A percentile compares a stretch with the other conserved stretches of the same genome.
These are phyloP conservation scores for Polymixis lichenea DNA, from an alignment of 2,888 invertebrate genomes.

Conservation along the genomic window DNA sequence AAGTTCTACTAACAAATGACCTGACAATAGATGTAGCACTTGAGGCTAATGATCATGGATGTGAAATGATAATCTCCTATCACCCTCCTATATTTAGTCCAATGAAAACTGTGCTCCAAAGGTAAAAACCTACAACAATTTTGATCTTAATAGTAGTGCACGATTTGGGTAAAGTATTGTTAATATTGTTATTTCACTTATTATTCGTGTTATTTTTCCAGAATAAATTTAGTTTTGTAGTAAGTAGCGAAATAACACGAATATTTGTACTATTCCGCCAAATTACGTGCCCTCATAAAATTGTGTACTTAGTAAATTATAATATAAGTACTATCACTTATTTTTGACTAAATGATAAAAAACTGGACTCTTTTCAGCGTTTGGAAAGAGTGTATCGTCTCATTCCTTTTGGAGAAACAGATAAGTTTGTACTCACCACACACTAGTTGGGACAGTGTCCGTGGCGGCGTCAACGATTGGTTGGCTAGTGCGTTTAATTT, in stretches of 20 bases:
- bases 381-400: conserved; percentile 95
- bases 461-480: conserved; percentile 98
- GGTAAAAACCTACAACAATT: conserved; percentile 82
- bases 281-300: not conserved
- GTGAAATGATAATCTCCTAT: conserved; percentile 96
- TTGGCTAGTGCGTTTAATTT: conserved; percentile 93
- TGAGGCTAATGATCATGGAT: conserved; percentile 93
- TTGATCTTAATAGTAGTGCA: not conserved
- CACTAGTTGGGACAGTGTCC: conserved; percentile 96
- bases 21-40: conserved; percentile 96
- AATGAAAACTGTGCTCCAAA: conserved; percentile 95
- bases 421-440: conserved; percentile 98
- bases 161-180: not conserved
- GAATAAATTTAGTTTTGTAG: not conserved
- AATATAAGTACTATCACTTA: not conserved
- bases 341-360: not conserved
- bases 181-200: not conserved
- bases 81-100: conserved; percentile 98
- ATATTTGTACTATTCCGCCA: not conserved
- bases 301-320: not conserved
- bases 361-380: conserved; percentile 80
- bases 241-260: not conserved
- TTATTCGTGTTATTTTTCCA: not conserved
- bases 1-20: conserved; percentile 97
- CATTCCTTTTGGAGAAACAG: conserved; percentile 94